Evolutionary conservation across 2,113 vertebrate genomes (phyloP), one percentile per base, ranked within the genome.

Genomic region (Carlito syrichta): DNA sequence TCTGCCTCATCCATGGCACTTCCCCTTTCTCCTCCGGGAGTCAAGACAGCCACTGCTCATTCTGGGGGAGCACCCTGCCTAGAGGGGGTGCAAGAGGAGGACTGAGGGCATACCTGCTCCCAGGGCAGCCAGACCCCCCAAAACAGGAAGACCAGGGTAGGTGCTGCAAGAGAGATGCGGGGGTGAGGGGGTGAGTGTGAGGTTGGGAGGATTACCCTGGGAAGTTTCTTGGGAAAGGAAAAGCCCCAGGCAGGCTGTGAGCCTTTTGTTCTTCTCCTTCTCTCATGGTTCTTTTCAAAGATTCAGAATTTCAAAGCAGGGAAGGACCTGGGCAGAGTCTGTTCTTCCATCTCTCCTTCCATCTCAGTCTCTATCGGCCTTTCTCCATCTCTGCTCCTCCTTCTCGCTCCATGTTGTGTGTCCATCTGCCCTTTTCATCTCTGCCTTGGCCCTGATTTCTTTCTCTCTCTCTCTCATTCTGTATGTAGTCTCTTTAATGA

Each of bases 401-500:
- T 38, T 62, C 81, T 50, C 30, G 32, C n/a, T 3, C 23, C 4
- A 77, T 4, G 3, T 8, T 56, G 23, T 62, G 35, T 45, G 32
- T n/a, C 52, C 58, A 5, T 63, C 62, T 96, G 54, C 88, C 52
- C 56, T 91, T 91, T 95, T 66, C 35, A 52, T 94, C 79, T 95
- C 86, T 78, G 58, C 62, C 66, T 93, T 71, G 77, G n/a, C 50
- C 45, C 90, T 48, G 27, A 23, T 91, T 63, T 93, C 82, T 78
- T 32, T 60, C 66, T 52, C 38, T 91, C 60, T 74, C 48, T 84
- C 77, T 73, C 52, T 48, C 58, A 54, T 48, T 78, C n/a, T 85
- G n/a, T n/a, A n/a, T n/a, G n/a, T n/a, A 56, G 79, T 69, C 82
- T 88, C 77, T 85, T 89, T 92, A 86, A 83, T 62, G 58, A 89